phyloP scores from a whole-genome alignment of 2,888 invertebrate species.

The Deilephila elpenor region DNA sequence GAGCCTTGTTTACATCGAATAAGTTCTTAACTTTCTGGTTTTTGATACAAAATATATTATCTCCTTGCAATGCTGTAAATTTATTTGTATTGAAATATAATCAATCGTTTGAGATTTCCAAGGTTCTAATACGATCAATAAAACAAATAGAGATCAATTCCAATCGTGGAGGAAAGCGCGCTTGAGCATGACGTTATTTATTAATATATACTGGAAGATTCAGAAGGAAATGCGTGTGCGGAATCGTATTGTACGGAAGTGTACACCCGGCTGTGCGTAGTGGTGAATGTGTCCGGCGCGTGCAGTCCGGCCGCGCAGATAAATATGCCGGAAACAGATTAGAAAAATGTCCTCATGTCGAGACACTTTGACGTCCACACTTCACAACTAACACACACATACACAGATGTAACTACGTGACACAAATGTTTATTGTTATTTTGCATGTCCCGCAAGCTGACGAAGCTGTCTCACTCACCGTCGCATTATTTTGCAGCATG shows the following conservation, averaged over 20 bases:
- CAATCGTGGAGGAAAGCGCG: too few relatives aligned
- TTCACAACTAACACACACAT: too few relatives aligned
- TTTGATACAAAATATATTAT: not conserved
- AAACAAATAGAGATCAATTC: too few relatives aligned
- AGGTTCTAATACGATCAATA: too few relatives aligned
- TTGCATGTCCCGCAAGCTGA: not conserved
- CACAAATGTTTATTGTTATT: not conserved
- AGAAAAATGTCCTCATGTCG: slow-evolving; percentile 5
- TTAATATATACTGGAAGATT: too few relatives aligned
- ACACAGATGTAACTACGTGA: not conserved
- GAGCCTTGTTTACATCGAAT: too few relatives aligned
- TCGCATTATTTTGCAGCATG: too few relatives aligned
- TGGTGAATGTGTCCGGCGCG: not conserved
- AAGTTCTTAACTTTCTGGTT: too few relatives aligned
- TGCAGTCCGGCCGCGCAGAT: not conserved
- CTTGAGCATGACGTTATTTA: too few relatives aligned
- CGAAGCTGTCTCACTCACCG: not conserved
- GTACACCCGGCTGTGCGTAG: not conserved
- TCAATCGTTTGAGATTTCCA: too few relatives aligned
- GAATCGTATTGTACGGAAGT: not conserved
- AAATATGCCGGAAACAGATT: slow-evolving; percentile 5
- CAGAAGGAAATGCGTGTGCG: not conserved
- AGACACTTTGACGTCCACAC: not conserved
- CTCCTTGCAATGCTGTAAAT: not conserved
- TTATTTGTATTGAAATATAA: too few relatives aligned